These are phyloP conservation scores for Hystrix brachyura DNA, from an alignment of 2,113 vertebrate genomes.

Conservation along the genomic window DNA sequence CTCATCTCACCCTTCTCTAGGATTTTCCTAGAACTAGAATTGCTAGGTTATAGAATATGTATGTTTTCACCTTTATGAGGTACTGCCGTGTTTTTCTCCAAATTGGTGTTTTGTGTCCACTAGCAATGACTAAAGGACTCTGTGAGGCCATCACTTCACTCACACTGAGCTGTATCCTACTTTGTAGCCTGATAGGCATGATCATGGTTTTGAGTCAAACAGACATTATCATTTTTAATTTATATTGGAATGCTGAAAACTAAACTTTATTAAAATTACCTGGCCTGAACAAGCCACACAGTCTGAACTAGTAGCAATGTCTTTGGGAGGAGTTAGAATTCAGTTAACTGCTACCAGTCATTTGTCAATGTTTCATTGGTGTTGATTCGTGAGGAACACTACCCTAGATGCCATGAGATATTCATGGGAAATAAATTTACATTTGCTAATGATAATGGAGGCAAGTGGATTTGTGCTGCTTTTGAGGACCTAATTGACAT, in stretches of 20 bases:
- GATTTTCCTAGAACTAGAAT: constrained; percentile 8
- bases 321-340: not conserved
- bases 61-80: not conserved
- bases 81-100: not conserved
- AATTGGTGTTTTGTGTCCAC: not conserved
- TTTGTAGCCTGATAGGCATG: not conserved
- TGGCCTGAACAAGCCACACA: not conserved
- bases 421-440: not conserved
- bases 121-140: not conserved
- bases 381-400: not conserved
- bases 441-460: not conserved
- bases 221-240: not conserved
- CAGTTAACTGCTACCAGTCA: not conserved
- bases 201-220: not conserved
- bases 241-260: not conserved
- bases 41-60: not conserved
- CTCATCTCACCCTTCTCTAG: not conserved
- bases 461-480: not conserved
- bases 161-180: not conserved
- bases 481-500: not conserved
- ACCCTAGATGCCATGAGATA: not conserved
- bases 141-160: not conserved
- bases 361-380: not conserved
- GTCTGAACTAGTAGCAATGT: not conserved
- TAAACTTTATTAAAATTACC: not conserved